Evolutionary conservation across 1,140 invertebrate species (phyloP), one percentile per base, ranked within the genome.

Genomic region (Oedothorax gibbosus): DNA sequence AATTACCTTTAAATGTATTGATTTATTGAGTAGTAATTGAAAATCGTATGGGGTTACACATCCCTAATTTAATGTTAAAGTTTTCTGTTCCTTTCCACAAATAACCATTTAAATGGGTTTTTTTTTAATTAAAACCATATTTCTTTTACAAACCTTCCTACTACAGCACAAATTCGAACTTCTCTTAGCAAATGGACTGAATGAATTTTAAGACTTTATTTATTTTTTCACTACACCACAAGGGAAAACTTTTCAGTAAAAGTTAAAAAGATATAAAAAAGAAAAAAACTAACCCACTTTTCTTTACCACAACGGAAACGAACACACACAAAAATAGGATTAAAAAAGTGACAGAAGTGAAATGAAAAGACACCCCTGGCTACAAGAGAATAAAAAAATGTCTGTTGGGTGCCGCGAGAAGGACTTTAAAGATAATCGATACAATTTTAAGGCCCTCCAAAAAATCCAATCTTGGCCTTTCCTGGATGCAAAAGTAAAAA

Each of bases 341-440:
- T 35, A 60, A 75, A 75, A 21, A 75, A 14, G 12, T 18, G 11
- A 75, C 8, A 60, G 6, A 60, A 73, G 8, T 20, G 54, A 57
- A 18, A 72, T 15, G n/a, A 72, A 73, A 60, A 35, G 53, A 73
- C 72, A 60, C 54, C 21, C 72, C 14, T 35, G 35, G 35, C 53
- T 9, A 51, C 6, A 51, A 60, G 60, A 75, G 69, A 71, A 64
- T 20, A 56, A 77, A 65, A 50, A 64, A 15, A 77, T 20, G 11
- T 65, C 75, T 50, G 51, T 75, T 75, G 72, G 57, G 21, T 75
- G 57, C 72, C 18, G 53, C 57, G 72, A 75, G 72, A 68, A 79
- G 51, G 77, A 68, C 64, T 79, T 68, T 79, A 79, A 68, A 79
- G 77, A 79, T 68, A 79, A 79, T 79, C 77, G 77, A 79, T 79